These are phyloP conservation scores for Zoanthus gigantus DNA, from an alignment of 92 coral and sea anemone genomes.

Conservation along the genomic window DNA sequence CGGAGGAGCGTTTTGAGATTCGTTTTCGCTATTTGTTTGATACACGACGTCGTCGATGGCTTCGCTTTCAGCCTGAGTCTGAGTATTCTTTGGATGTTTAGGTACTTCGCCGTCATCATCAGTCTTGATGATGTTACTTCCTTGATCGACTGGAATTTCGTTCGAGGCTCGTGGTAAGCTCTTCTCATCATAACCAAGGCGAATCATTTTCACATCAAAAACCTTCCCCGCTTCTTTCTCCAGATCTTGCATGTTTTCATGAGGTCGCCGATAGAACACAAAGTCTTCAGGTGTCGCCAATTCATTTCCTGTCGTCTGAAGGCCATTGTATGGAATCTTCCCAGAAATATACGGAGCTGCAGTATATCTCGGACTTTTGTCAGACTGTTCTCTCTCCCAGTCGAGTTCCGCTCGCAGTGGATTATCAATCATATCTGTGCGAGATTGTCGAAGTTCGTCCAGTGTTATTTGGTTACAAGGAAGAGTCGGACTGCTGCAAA, in stretches of 20 bases:
- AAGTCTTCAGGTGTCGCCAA: constrained; percentile 31
- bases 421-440: constrained; percentile 46
- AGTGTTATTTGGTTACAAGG: constrained; percentile 21
- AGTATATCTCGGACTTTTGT: constrained; percentile 24
- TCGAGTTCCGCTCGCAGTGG: constrained; percentile 43
- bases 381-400: constrained; percentile 34
- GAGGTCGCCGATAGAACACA: constrained; percentile 41
- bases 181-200: constrained; percentile 29
- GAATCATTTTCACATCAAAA: constrained; percentile 41
- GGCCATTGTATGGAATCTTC: constrained; percentile 12
- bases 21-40: neutral
- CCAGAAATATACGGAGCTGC: constrained; percentile 11
- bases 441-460: constrained; percentile 34
- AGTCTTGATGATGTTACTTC: neutral
- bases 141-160: neutral
- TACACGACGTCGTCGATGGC: neutral
- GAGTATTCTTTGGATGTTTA: neutral
- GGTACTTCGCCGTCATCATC: neutral
- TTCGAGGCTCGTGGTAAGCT: constrained; percentile 20
- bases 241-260: constrained; percentile 32
- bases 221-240: constrained; percentile 44
- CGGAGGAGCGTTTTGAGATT: neutral
- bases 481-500: neutral
- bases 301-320: constrained; percentile 32
- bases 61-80: neutral